Evolutionary conservation across 2,888 invertebrate species (phyloP).

Genomic region (Drosophila demipolita): DNA sequence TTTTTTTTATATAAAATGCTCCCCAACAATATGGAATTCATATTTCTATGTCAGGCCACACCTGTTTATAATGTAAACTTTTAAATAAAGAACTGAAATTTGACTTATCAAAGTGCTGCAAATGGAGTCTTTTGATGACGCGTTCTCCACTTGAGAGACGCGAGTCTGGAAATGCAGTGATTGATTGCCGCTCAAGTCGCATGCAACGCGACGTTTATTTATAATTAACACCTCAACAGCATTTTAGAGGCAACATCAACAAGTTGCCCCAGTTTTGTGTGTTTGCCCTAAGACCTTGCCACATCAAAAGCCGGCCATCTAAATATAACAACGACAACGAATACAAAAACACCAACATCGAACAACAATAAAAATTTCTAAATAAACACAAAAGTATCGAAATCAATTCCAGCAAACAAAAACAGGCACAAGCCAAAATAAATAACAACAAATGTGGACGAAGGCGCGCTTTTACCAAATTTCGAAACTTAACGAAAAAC

Average conservation of each 20-base stretch:
- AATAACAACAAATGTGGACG: slow-evolving; percentile 17
- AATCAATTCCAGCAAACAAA: slow-evolving; percentile 22
- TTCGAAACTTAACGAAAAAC: slow-evolving; percentile 63
- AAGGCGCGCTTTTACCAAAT: slow-evolving; percentile 46
- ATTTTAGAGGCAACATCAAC: slow-evolving; percentile 54
- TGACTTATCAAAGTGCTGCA: neutral
- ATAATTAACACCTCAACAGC: slow-evolving; percentile 56
- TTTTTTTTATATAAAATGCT: neutral
- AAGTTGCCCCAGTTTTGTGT: slow-evolving; percentile 68
- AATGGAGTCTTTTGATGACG: neutral
- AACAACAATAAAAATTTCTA: slow-evolving; percentile 28
- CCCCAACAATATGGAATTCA: neutral
- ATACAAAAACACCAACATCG: slow-evolving; percentile 21
- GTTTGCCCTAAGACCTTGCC: slow-evolving; percentile 62
- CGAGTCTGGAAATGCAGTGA: slow-evolving; percentile 1
- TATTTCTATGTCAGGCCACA: neutral
- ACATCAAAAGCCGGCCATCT: slow-evolving; percentile 43
- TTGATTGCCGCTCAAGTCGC: slow-evolving; percentile 12
- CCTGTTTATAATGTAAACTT: slow-evolving; percentile 1
- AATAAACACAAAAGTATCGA: slow-evolving; percentile 29
- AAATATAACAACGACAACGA: slow-evolving; percentile 54
- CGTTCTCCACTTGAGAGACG: neutral
- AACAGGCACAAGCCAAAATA: slow-evolving; percentile 28
- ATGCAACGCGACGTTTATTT: slow-evolving; percentile 54
- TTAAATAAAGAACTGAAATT: slow-evolving; percentile 1